Percentiles rank a stretch among this genome's conserved stretches.
These are phyloP conservation scores for Xiphophorus hellerii DNA, from an alignment of 2,113 vertebrate species.

Conservation along the genomic window DNA sequence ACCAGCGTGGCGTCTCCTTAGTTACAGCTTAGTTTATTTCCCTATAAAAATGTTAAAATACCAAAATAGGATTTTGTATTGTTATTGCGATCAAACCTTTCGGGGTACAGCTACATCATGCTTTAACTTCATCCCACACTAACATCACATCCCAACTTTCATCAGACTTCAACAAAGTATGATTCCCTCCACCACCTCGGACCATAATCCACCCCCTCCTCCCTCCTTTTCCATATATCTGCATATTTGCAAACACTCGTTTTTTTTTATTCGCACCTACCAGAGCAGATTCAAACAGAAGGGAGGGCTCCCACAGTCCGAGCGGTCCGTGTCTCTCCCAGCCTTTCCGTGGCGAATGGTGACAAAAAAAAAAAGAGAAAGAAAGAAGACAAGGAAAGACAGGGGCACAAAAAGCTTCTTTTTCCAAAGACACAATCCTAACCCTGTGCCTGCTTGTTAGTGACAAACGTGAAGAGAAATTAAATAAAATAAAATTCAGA, in stretches of 20 bases:
- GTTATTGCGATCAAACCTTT: slow-evolving; percentile 68
- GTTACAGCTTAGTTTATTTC: neutral
- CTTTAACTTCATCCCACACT: slow-evolving; percentile 75
- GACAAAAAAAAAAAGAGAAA: slow-evolving; percentile 73
- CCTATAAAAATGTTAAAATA: neutral
- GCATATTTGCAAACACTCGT: slow-evolving; percentile 83
- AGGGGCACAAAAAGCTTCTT: slow-evolving; percentile 59
- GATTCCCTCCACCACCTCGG: slow-evolving; percentile 42
- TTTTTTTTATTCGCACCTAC: slow-evolving; percentile 81
- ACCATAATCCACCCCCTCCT: slow-evolving; percentile 52
- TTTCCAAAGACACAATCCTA: slow-evolving; percentile 65
- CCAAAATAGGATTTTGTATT: slow-evolving; percentile 82
- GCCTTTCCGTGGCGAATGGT: slow-evolving; percentile 77
- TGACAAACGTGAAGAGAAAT: slow-evolving; percentile 57
- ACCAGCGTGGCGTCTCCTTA: neutral
- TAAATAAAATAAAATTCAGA: slow-evolving; percentile 36
- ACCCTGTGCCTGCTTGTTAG: slow-evolving; percentile 58
- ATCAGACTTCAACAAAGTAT: slow-evolving; percentile 84
- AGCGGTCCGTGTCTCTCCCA: slow-evolving; percentile 79
- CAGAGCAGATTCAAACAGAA: slow-evolving; percentile 80
- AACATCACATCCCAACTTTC: slow-evolving; percentile 85
- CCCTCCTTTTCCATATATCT: slow-evolving; percentile 74
- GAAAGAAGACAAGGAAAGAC: slow-evolving; percentile 6
- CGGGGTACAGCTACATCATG: slow-evolving; percentile 55
- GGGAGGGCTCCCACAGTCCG: slow-evolving; percentile 84